Evolutionary conservation across 2,888 invertebrate genomes (phyloP).

Genomic region (Tenthredo distinguenda): DNA sequence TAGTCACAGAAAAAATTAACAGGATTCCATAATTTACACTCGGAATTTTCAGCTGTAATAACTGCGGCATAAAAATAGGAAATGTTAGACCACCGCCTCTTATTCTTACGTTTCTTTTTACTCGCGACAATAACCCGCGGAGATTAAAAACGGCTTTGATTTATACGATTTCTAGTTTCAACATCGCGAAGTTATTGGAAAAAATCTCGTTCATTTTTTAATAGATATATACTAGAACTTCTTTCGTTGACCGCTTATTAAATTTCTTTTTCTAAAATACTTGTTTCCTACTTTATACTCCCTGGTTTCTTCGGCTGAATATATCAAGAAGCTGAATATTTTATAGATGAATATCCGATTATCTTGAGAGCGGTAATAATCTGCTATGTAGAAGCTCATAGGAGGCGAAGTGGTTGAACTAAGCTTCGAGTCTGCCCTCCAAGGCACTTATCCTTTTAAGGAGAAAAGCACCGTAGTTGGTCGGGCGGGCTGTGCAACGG

Average conservation of each 20-base stretch:
- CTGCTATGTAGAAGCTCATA: conserved; percentile 17
- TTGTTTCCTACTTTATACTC: neutral
- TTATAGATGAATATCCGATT: conserved; percentile 27
- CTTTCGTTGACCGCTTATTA: neutral
- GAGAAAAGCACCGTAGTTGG: conserved; percentile 39
- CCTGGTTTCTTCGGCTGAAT: neutral
- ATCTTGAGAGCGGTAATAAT: conserved; percentile 23
- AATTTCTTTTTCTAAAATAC: neutral
- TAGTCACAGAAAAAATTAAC: neutral
- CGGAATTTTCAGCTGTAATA: neutral
- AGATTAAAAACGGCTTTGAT: conserved; percentile 46
- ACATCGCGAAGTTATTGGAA: neutral
- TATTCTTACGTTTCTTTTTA: neutral
- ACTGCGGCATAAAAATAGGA: neutral
- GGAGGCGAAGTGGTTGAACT: conserved; percentile 33
- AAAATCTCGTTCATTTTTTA: neutral
- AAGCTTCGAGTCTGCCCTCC: conserved; percentile 34
- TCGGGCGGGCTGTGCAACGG: neutral
- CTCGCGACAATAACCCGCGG: conserved; percentile 12
- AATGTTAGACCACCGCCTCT: neutral
- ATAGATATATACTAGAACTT: neutral
- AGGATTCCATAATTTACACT: neutral
- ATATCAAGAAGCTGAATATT: conserved; percentile 3
- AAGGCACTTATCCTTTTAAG: conserved; percentile 47
- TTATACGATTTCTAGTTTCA: conserved; percentile 25